A percentile compares a stretch with the other conserved stretches of the same genome.
These are phyloP conservation scores for Ptychoptera albimana DNA, from an alignment of 2,888 invertebrate species.

Conservation along the genomic window DNA sequence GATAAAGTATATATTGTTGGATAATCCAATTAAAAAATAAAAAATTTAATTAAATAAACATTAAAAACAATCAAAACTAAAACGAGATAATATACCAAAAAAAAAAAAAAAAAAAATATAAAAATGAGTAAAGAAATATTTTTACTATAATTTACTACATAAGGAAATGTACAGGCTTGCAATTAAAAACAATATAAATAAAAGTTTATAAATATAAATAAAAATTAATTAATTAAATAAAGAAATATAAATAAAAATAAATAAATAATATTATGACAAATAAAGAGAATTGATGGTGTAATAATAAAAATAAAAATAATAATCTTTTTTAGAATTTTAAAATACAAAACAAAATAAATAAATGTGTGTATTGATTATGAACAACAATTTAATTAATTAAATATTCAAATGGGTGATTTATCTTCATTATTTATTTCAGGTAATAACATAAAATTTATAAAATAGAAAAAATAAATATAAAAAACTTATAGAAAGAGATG, in stretches of 20 bases:
- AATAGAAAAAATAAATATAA: too few relatives aligned
- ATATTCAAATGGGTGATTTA: too few relatives aligned
- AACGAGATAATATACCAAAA: too few relatives aligned
- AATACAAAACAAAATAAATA: background rate
- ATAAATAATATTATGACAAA: background rate
- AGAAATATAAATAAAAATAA: background rate
- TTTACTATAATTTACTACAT: too few relatives aligned
- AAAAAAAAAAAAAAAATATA: background rate
- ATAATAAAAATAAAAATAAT: constrained; percentile 1
- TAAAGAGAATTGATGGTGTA: background rate
- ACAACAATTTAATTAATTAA: background rate
- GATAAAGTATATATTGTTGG: too few relatives aligned
- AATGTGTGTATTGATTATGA: background rate
- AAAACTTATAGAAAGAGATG: too few relatives aligned
- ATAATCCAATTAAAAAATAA: constrained; percentile 1
- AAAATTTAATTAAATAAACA: background rate
- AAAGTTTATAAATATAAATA: background rate
- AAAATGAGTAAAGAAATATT: too few relatives aligned
- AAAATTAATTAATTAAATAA: background rate
- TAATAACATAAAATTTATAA: too few relatives aligned
- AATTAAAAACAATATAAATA: background rate
- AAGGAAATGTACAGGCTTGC: too few relatives aligned
- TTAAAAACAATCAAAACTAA: background rate
- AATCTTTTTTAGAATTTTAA: background rate
- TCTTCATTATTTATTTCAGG: too few relatives aligned